phyloP scores from a whole-genome alignment of 2,888 invertebrate species.

The Ochlodes sylvanus region DNA sequence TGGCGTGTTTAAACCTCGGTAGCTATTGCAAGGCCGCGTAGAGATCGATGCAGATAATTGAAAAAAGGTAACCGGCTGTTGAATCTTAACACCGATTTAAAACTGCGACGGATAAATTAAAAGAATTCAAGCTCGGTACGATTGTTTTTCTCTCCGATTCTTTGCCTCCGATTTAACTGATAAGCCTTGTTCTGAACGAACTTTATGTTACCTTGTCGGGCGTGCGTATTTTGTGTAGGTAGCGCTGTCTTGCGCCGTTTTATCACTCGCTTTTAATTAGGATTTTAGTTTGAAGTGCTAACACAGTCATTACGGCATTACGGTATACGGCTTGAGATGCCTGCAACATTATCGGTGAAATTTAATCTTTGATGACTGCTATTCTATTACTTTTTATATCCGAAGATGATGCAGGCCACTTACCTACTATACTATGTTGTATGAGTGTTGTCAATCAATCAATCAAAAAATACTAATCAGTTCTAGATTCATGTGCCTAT shows the following conservation, averaged over 20 bases:
- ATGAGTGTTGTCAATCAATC: too few species aligned
- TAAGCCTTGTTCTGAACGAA: slow-evolving; percentile 74
- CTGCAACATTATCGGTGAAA: not conserved
- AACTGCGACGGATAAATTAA: slow-evolving; percentile 81
- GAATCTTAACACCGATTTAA: slow-evolving; percentile 82
- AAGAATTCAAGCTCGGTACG: slow-evolving; percentile 67
- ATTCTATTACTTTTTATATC: too few species aligned
- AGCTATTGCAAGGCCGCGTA: slow-evolving; percentile 72
- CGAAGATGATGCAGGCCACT: too few species aligned
- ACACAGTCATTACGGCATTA: slow-evolving; percentile 15
- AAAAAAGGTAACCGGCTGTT: slow-evolving; percentile 76
- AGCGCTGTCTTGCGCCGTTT: slow-evolving; percentile 58
- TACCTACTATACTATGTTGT: too few species aligned
- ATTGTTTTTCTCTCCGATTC: slow-evolving; percentile 75
- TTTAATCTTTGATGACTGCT: not conserved
- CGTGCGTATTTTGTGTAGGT: slow-evolving; percentile 68
- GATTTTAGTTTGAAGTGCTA: slow-evolving; percentile 42
- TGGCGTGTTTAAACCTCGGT: slow-evolving; percentile 50
- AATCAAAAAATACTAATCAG: too few species aligned
- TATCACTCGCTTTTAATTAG: slow-evolving; percentile 64
- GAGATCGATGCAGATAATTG: slow-evolving; percentile 78
- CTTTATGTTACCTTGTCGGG: slow-evolving; percentile 68
- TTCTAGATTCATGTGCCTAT: too few species aligned
- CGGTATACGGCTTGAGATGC: slow-evolving; percentile 1
- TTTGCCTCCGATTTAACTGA: slow-evolving; percentile 67